phyloP scores from a whole-genome alignment of 2,113 vertebrate species.

The Callithrix jacchus region DNA sequence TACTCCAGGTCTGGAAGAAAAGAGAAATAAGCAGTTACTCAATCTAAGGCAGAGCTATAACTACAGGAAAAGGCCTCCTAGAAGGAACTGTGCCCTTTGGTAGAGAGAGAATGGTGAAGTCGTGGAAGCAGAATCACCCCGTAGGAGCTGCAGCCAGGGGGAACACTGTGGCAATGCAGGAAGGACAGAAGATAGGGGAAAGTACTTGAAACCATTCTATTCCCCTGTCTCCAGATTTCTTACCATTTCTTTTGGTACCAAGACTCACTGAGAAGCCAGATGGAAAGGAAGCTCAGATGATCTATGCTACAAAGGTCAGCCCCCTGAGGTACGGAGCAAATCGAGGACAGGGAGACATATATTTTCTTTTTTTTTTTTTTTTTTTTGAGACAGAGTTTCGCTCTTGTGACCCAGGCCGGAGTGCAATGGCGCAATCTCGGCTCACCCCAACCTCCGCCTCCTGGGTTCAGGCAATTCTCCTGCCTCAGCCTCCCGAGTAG shows the following conservation, averaged over 20 bases:
- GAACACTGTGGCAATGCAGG: not conserved
- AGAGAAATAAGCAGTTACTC: not conserved
- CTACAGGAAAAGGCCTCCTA: not conserved
- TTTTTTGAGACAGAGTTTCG: too few relatives aligned
- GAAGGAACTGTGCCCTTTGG: not conserved
- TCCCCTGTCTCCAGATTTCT: not conserved
- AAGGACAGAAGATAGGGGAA: not conserved
- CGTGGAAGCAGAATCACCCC: not conserved
- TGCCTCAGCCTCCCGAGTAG: too few relatives aligned
- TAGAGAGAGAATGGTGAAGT: not conserved
- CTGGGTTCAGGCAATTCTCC: too few relatives aligned
- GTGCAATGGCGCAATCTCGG: too few relatives aligned
- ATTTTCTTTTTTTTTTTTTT: too few relatives aligned
- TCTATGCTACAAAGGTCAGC: not conserved
- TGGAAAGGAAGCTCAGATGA: not conserved
- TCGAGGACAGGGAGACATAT: not conserved
- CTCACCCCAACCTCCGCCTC: too few relatives aligned
- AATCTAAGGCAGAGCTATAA: not conserved
- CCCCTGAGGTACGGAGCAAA: not conserved
- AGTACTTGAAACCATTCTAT: not conserved
- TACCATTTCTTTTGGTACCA: not conserved
- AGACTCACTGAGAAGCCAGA: not conserved
- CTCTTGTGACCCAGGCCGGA: too few relatives aligned
- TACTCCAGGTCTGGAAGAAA: not conserved
- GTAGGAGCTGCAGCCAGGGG: not conserved